Conservation (phyloP, 2,797 vertebrate species). For the Cynodonichthys magdalenae region DNA sequence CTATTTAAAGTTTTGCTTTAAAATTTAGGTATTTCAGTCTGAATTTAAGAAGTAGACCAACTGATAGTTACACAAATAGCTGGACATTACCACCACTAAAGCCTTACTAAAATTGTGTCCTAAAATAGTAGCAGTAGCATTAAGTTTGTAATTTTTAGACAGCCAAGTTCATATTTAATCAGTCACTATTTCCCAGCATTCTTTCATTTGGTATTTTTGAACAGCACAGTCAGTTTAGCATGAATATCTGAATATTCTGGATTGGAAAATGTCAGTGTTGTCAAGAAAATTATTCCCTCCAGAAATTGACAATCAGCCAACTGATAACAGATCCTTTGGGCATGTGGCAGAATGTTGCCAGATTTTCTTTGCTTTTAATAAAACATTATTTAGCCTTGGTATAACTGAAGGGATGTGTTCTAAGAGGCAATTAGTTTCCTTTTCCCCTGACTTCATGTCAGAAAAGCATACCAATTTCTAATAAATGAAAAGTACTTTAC, state of each 20-base stretch:
- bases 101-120: background rate
- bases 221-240: conserved; percentile 3
- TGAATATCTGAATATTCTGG: conserved; percentile 19
- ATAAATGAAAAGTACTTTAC: conserved; percentile 30
- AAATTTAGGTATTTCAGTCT: background rate
- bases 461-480: conserved; percentile 27
- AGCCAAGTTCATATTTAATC: background rate
- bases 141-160: background rate
- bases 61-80: background rate
- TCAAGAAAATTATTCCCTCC: conserved; percentile 7
- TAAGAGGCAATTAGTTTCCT: conserved; percentile 25
- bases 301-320: conserved; percentile 24
- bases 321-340: conserved; percentile 24
- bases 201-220: background rate
- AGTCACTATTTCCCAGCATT: background rate
- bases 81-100: background rate
- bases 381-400: conserved; percentile 21
- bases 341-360: background rate
- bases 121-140: background rate
- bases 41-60: background rate
- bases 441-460: conserved; percentile 29
- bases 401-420: conserved; percentile 18
- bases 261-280: conserved; percentile 32
- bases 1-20: background rate
- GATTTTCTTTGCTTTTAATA: conserved; percentile 26